phyloP scores from a whole-genome alignment of 2,888 invertebrate genomes.

The Selenia dentaria region DNA sequence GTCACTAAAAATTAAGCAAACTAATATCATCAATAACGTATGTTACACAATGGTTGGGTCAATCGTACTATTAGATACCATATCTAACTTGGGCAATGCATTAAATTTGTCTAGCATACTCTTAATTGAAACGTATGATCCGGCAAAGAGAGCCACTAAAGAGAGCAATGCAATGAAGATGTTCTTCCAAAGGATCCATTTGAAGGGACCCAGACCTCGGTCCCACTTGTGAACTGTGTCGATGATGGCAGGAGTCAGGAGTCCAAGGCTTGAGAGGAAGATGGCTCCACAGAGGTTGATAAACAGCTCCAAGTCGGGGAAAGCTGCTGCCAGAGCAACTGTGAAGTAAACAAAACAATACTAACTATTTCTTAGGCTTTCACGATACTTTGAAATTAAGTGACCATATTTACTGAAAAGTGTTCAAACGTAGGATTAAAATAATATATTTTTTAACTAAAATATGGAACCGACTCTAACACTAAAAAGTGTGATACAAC shows the following conservation, averaged over 20 bases:
- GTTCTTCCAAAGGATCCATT: slow-evolving; percentile 90
- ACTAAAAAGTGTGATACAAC: too few species aligned
- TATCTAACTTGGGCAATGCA: slow-evolving; percentile 6
- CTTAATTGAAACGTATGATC: slow-evolving; percentile 67
- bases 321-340: slow-evolving; percentile 90
- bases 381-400: too few species aligned
- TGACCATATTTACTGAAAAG: too few species aligned
- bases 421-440: too few species aligned
- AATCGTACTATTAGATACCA: slow-evolving; percentile 23
- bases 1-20: too few species aligned
- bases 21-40: too few species aligned
- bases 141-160: slow-evolving; percentile 66
- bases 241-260: slow-evolving; percentile 89
- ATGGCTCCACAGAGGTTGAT: slow-evolving; percentile 94
- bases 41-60: slow-evolving; percentile 14
- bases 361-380: too few species aligned
- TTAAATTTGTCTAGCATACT: slow-evolving; percentile 62
- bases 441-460: too few species aligned
- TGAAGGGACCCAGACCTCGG: slow-evolving; percentile 85
- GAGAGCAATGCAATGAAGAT: slow-evolving; percentile 68
- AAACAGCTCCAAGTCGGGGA: slow-evolving; percentile 93
- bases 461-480: too few species aligned
- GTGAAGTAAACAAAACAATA: slow-evolving; percentile 34
- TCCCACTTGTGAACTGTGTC: slow-evolving; percentile 89
- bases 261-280: slow-evolving; percentile 89